A percentile compares a stretch with the other conserved stretches of the same genome.
Conservation (phyloP, 2,888 invertebrate genomes). For the Myathropa florea region DNA sequence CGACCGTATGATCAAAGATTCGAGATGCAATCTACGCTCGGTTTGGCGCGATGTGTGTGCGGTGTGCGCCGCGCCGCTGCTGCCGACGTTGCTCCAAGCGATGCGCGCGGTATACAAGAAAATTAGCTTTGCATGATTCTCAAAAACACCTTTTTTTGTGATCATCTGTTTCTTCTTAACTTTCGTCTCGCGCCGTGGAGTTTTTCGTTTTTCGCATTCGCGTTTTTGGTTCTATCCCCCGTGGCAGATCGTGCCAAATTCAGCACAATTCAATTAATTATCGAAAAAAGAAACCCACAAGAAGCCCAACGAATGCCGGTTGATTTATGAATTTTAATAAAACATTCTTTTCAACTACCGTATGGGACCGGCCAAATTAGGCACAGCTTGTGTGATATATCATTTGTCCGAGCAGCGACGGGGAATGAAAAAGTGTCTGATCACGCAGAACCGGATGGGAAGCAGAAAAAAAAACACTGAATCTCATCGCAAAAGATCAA, state of each 20-base stretch:
- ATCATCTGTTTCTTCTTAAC: not conserved
- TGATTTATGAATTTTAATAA: slow-evolving; percentile 59
- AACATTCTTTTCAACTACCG: slow-evolving; percentile 49
- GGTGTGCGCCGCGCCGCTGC: no score
- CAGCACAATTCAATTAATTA: slow-evolving; percentile 63
- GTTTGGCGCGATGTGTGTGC: slow-evolving; percentile 32
- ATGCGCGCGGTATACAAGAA: slow-evolving; percentile 32
- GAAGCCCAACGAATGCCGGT: not conserved
- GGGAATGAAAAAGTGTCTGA: not conserved
- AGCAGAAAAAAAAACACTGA: not conserved
- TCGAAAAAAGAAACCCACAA: slow-evolving; percentile 7
- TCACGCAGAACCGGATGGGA: slow-evolving; percentile 8
- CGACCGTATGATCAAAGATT: slow-evolving; percentile 51
- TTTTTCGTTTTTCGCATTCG: not conserved
- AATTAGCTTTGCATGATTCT: slow-evolving; percentile 62
- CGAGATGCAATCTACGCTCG: slow-evolving; percentile 58
- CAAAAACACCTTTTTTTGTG: slow-evolving; percentile 17
- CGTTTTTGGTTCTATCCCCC: slow-evolving; percentile 10
- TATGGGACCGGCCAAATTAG: slow-evolving; percentile 36
- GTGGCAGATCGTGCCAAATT: slow-evolving; percentile 54
- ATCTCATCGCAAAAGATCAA: slow-evolving; percentile 47
- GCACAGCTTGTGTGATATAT: slow-evolving; percentile 26
- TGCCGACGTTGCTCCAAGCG: slow-evolving; percentile 29
- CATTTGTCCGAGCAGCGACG: slow-evolving; percentile 1
- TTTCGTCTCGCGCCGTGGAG: not conserved